A percentile compares a stretch with the other conserved stretches of the same genome.
These are phyloP conservation scores for Gallinago media DNA, from an alignment of 2,113 vertebrate species.

Conservation along the genomic window DNA sequence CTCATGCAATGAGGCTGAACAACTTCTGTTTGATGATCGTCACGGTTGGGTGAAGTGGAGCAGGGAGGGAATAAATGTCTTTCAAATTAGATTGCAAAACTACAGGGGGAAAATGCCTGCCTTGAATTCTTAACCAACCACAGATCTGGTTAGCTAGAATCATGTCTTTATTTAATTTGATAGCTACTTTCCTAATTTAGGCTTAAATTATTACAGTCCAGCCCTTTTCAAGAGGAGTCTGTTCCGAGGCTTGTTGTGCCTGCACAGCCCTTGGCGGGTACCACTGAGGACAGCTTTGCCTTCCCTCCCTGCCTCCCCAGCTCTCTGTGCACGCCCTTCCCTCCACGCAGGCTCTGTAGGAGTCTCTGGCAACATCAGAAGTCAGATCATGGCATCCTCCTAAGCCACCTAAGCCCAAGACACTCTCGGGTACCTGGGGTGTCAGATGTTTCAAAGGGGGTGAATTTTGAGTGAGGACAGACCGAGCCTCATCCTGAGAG, in stretches of 20 bases:
- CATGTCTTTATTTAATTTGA: conserved; percentile 41
- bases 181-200: not conserved
- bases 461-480: not conserved
- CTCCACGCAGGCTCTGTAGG: fast-evolving
- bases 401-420: not conserved
- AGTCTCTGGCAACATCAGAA: not conserved
- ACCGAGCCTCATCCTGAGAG: not conserved
- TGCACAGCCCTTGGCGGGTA: fast-evolving
- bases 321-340: not conserved
- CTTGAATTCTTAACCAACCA: conserved; percentile 41
- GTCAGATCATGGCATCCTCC: not conserved
- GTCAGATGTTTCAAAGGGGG: not conserved
- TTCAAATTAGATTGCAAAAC: conserved; percentile 50
- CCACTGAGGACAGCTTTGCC: not conserved
- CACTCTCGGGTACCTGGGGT: not conserved
- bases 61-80: conserved; percentile 48
- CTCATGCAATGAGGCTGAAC: conserved; percentile 53
- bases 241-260: not conserved
- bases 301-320: not conserved
- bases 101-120: not conserved
- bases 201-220: not conserved
- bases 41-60: conserved; percentile 18
- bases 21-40: conserved; percentile 41
- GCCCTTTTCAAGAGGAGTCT: not conserved
- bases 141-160: not conserved